Conservation (phyloP, 2,113 vertebrate genomes). For the Prinia subflava region DNA sequence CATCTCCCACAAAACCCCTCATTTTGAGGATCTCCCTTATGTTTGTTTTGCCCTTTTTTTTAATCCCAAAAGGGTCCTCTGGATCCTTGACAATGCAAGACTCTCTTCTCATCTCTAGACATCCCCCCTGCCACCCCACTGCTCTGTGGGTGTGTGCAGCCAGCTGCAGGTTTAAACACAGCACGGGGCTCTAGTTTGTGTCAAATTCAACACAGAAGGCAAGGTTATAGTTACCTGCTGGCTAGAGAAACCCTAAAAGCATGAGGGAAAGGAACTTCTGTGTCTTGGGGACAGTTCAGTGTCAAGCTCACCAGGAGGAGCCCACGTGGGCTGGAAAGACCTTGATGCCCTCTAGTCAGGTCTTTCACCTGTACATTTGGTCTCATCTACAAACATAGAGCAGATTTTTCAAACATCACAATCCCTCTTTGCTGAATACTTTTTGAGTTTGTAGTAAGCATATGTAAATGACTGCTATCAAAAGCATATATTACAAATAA, state of each 20-base stretch:
- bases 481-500: neutral
- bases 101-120: neutral
- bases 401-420: neutral
- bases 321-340: neutral
- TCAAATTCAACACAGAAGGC: neutral
- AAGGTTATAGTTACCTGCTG: neutral
- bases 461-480: neutral
- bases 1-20: neutral
- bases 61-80: neutral
- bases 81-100: neutral
- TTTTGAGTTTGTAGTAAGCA: neutral
- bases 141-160: neutral
- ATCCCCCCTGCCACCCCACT: neutral
- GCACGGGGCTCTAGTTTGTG: neutral
- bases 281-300: neutral
- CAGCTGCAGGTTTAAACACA: neutral
- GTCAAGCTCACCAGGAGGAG: neutral
- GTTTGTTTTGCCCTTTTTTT: neutral
- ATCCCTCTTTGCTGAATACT: rapidly evolving
- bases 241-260: neutral
- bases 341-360: neutral
- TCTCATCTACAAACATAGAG: neutral
- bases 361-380: neutral
- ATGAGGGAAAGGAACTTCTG: neutral
- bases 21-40: neutral